Conservation (phyloP, 2,888 invertebrate genomes). For the Gryllus longicercus region DNA sequence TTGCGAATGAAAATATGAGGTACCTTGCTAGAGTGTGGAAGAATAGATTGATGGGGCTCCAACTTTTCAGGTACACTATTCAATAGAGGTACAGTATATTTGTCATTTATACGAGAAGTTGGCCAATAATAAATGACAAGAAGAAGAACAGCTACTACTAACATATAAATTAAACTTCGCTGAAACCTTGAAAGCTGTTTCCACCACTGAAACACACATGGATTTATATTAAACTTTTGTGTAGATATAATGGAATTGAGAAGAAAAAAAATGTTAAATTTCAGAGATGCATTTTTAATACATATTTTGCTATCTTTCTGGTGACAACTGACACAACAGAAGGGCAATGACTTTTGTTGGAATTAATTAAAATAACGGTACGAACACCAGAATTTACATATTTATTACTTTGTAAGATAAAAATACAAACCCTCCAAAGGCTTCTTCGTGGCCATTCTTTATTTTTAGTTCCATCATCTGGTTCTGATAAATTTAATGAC, state of each 20-base stretch:
- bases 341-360: too few species aligned
- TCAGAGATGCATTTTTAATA: too few species aligned
- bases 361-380: background rate
- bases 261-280: too few species aligned
- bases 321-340: too few species aligned
- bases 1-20: constrained; percentile 17
- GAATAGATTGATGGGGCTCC: background rate
- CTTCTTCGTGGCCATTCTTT: constrained; percentile 42
- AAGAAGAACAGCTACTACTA: constrained; percentile 55
- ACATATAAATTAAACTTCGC: constrained; percentile 68
- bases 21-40: constrained; percentile 9
- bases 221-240: background rate
- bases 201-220: constrained; percentile 63
- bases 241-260: too few species aligned
- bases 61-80: constrained; percentile 2
- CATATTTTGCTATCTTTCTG: too few species aligned
- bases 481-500: constrained; percentile 37
- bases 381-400: background rate
- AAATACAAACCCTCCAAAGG: constrained; percentile 48
- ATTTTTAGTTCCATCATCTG: constrained; percentile 32
- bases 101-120: background rate
- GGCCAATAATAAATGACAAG: constrained; percentile 53
- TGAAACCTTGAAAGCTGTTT: constrained; percentile 81
- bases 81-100: background rate
- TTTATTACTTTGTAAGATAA: background rate